Evolutionary conservation across 2,113 vertebrate genomes (phyloP), one percentile per base, ranked within the genome.

Genomic region (Albula goreensis): DNA sequence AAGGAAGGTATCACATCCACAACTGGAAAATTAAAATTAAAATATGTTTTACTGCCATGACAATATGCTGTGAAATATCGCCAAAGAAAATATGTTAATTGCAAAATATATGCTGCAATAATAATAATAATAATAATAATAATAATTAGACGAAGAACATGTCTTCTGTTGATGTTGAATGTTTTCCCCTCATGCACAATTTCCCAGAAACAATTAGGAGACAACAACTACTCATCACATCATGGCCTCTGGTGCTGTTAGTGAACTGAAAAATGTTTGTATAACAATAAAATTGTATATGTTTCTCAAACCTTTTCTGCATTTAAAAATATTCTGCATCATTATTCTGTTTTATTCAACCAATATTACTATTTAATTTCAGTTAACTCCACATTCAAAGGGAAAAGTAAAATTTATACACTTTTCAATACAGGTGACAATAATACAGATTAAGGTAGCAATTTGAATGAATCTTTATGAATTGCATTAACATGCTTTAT

Each of bases 271-370:
- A 87, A 79, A 90, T 88, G 86, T 87, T 85, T 91, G 84, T 80
- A 86, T 90, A 89, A 87, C 87, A 82, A 83, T 85, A 90, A 87
- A 85, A 90, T 83, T 84, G 85, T 85, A 88, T 88, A 89, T 90
- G 86, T 81, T 80, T 70, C 86, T 53, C 77, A 85, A 86, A 86
- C 74, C 60, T 22, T 66, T 22, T 22, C 60, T 22, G 60, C 60
- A 8, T 66, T 41, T 41, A 41, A 41, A 41, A 41, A 41, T 41
- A 41, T 41, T 41, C 31, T 41, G 31, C 31, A 41, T 0, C 31
- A 41, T 41, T 41, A 41, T 41, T 41, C 31, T 41, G 31, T 41
- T 41, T 41, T 41, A 41, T 41, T 41, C 31, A 41, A 41, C 31
- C 31, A 41, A 41, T 41, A 41, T 41, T 41, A 41, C 31, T 74